Percentiles rank a stretch among this genome's conserved stretches.
These are phyloP conservation scores for Selene dorsalis DNA, from an alignment of 2,797 vertebrate genomes.

Conservation along the genomic window DNA sequence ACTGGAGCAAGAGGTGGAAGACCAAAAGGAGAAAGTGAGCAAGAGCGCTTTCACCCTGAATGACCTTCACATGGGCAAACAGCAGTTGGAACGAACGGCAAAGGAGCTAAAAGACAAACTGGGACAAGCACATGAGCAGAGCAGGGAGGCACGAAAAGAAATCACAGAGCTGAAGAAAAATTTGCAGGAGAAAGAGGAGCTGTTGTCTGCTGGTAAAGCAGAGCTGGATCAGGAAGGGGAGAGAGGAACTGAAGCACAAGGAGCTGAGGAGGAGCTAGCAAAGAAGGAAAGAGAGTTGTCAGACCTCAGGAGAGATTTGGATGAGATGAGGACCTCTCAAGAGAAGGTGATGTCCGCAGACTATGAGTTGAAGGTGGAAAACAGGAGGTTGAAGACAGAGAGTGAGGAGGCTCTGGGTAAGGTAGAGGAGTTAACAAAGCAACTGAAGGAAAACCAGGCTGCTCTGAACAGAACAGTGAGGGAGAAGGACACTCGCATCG, in stretches of 20 bases:
- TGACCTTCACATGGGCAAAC: slow-evolving; percentile 88
- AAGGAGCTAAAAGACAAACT: slow-evolving; percentile 88
- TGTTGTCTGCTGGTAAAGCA: slow-evolving; percentile 75
- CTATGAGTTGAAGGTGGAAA: slow-evolving; percentile 89
- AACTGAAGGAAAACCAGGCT: slow-evolving; percentile 84
- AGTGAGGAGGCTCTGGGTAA: slow-evolving; percentile 44
- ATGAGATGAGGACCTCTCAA: slow-evolving; percentile 82
- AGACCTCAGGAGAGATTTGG: slow-evolving; percentile 83
- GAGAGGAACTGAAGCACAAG: slow-evolving; percentile 47
- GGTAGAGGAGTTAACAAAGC: slow-evolving; percentile 80
- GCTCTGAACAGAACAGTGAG: slow-evolving; percentile 80
- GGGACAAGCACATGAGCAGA: slow-evolving; percentile 81
- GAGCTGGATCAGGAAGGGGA: slow-evolving; percentile 72
- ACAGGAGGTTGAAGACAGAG: slow-evolving; percentile 82
- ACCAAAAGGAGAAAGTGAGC: slow-evolving; percentile 86
- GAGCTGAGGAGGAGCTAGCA: slow-evolving; percentile 71
- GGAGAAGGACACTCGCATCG: slow-evolving; percentile 89
- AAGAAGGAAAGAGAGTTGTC: slow-evolving; percentile 84
- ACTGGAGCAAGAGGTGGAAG: slow-evolving; percentile 83
- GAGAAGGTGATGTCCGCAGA: slow-evolving; percentile 85
- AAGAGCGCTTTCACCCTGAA: slow-evolving; percentile 88
- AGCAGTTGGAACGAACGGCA: slow-evolving; percentile 86
- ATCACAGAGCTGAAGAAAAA: slow-evolving; percentile 81
- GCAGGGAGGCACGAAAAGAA: slow-evolving; percentile 81
- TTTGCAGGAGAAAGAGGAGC: slow-evolving; percentile 85